Base-by-base conservation (phyloP, 2,797 vertebrate genomes). In the Dryobates pubescens region DNA sequence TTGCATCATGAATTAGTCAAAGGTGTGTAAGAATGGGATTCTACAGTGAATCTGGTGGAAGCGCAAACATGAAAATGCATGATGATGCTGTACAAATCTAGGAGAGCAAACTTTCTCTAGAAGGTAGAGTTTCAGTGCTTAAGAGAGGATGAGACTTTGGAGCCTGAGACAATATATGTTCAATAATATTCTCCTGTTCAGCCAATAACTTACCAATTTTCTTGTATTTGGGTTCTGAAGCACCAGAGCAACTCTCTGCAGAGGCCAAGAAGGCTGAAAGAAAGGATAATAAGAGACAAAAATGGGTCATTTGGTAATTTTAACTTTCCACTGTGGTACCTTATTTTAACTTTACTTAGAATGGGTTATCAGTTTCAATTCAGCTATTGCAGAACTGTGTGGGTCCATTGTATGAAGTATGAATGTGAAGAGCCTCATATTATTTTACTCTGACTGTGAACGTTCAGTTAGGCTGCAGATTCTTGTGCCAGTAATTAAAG, bases 181-280 rank as follows among this genome's bases (percentile, higher is more conserved):
- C 53, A 83, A 70, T 51, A 63, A 72, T 7, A 4, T 73, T 63
- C 26, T 75, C 34, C 45, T 71, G 11, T 68, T 68, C 53, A 89
- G n/a, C n/a, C 41, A 71, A 3, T 71, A 72, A 89, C 96, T 95
- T 80, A 97, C 96, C 92, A 12, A 49, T 85, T 94, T 91, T 96
- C 81, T 64, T 95, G 64, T 90, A 89, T 91, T 97, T 97, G 74
- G 93, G 79, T 76, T 96, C 96, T n/a, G 94, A 90, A 91, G 41
- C 62, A 41, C 84, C 94, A 32, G 59, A 75, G 41, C n/a, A 90
- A 73, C 36, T 73, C 27, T 95, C 95, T 89, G 82, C 10, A 61
- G 86, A 87, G 32, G 79, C 57, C 70, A 89, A 65, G 34, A 85
- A 91, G 30, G 78, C 82, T 92, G 80, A 86, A 89, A 75, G 30